Conservation (phyloP, 2,888 invertebrate genomes). For the Eustalomyia histrio region DNA sequence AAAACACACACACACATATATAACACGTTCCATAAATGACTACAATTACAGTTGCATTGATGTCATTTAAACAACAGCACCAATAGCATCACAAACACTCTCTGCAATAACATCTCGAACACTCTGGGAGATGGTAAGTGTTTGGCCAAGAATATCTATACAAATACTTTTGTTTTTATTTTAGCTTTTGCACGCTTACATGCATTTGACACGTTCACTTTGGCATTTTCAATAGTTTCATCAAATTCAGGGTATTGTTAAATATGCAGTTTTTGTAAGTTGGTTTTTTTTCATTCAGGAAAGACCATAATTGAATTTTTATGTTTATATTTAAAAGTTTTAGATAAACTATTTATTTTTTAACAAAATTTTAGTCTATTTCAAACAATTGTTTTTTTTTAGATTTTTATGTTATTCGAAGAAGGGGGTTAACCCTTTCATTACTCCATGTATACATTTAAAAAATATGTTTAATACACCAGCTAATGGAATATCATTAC, state of each 20-base stretch:
- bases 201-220: slow-evolving; percentile 22
- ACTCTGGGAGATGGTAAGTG: neutral
- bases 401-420: too few species aligned
- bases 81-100: slow-evolving; percentile 1
- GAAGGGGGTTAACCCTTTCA: too few species aligned
- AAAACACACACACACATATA: neutral
- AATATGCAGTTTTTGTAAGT: neutral
- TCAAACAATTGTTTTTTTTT: too few species aligned
- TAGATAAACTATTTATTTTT: too few species aligned
- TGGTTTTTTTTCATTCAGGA: neutral
- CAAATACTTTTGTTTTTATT: neutral
- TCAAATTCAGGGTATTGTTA: neutral
- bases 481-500: too few species aligned
- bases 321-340: too few species aligned
- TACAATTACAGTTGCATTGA: slow-evolving; percentile 46
- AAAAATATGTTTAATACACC: too few species aligned
- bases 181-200: neutral
- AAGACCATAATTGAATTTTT: neutral
- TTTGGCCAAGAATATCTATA: neutral
- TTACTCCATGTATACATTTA: too few species aligned
- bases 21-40: slow-evolving; percentile 48
- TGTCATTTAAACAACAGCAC: slow-evolving; percentile 22
- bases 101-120: neutral
- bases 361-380: too few species aligned
- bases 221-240: slow-evolving; percentile 1